A percentile compares a stretch with the other conserved stretches of the same genome.
These are phyloP conservation scores for Drosophila bipectinata DNA, from an alignment of 1,140 invertebrate species.

Conservation along the genomic window DNA sequence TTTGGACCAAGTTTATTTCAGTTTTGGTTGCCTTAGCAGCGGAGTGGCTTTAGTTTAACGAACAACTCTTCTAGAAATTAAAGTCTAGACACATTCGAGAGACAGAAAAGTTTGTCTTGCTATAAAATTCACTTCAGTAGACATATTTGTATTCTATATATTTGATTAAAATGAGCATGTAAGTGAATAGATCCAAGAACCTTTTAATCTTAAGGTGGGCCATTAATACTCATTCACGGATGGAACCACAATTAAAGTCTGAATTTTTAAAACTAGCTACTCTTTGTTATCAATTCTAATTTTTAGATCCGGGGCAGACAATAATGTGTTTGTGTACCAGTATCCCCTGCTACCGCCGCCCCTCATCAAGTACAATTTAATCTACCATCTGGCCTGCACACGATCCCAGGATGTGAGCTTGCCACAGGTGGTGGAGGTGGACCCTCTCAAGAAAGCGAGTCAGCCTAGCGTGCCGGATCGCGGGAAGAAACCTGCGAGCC, in stretches of 20 bases:
- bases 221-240: too few relatives aligned
- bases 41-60: not conserved
- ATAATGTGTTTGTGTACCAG: not conserved
- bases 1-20: too few relatives aligned
- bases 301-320: not conserved
- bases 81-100: not conserved
- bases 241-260: not conserved
- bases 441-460: not conserved
- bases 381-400: constrained; percentile 36
- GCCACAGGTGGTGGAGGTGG: not conserved
- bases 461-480: not conserved
- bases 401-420: constrained; percentile 13
- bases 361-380: constrained; percentile 41
- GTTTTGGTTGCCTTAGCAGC: too few relatives aligned
- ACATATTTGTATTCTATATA: not conserved
- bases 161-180: constrained; percentile 2
- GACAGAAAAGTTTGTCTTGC: too few relatives aligned
- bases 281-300: not conserved
- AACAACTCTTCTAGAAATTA: not conserved
- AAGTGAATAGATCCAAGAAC: not conserved
- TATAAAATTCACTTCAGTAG: not conserved
- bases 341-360: constrained; percentile 6
- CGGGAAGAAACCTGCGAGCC: not conserved
- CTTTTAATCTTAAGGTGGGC: not conserved
- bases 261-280: not conserved